Evolutionary conservation across 2,797 vertebrate genomes (phyloP).

Genomic region (Anguilla pacifica): DNA sequence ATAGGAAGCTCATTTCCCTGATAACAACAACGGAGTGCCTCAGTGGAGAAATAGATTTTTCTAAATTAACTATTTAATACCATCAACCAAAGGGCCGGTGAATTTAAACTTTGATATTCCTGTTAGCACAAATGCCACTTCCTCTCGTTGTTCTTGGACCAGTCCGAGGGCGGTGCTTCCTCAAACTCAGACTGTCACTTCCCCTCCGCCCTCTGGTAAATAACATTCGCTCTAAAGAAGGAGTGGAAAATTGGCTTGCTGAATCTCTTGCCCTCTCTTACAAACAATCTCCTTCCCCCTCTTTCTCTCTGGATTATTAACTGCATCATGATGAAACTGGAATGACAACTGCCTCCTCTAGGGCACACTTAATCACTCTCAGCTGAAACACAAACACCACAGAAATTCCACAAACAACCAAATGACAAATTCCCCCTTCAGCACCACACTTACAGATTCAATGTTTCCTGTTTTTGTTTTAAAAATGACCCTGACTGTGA

Average conservation of each 20-base stretch:
- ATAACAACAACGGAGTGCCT: neutral
- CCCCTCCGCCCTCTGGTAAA: neutral
- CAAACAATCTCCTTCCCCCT: neutral
- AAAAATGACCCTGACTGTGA: neutral
- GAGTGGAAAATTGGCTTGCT: constrained; percentile 22
- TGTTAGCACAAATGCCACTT: neutral
- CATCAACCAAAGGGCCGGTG: neutral
- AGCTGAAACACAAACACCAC: neutral
- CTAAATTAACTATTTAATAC: neutral
- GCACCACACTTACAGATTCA: neutral
- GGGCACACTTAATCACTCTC: neutral
- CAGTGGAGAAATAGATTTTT: neutral
- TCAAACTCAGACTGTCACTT: constrained; percentile 13
- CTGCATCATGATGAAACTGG: neutral
- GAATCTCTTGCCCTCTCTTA: neutral
- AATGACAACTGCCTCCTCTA: neutral
- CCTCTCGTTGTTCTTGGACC: neutral
- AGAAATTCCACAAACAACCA: neutral
- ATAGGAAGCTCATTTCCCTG: neutral
- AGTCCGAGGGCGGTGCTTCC: constrained; percentile 17
- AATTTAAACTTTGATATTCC: neutral
- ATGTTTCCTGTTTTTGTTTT: neutral
- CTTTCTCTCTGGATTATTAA: neutral
- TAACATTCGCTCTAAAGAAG: neutral
- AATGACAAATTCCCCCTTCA: neutral